Percentiles rank a stretch among this genome's conserved stretches.
These are phyloP conservation scores for Eira barbara DNA, from an alignment of 2,113 vertebrate genomes.

Conservation along the genomic window DNA sequence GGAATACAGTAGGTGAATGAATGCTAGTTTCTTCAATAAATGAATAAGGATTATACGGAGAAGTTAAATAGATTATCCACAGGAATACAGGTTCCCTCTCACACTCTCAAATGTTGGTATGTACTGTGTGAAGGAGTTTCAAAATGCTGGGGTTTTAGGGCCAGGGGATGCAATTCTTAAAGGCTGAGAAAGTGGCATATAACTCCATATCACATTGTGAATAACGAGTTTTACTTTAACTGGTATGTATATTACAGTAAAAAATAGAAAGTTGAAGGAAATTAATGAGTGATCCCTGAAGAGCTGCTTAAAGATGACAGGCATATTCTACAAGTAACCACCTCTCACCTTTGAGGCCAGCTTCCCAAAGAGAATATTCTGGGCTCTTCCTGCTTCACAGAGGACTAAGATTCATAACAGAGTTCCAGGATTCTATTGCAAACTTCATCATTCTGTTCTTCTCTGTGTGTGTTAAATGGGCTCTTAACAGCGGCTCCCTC, in stretches of 20 bases:
- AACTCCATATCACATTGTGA: background rate
- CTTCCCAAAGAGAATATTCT: background rate
- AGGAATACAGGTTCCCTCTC: background rate
- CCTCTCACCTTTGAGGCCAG: background rate
- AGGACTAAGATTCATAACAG: background rate
- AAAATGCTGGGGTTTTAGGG: background rate
- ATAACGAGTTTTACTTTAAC: background rate
- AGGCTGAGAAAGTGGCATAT: background rate
- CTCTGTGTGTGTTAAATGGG: background rate
- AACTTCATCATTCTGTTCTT: background rate
- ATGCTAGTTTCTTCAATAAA: background rate
- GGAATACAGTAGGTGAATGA: background rate
- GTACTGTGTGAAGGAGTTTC: background rate
- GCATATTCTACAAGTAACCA: background rate
- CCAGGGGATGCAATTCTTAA: background rate
- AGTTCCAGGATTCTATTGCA: background rate
- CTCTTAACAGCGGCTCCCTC: background rate
- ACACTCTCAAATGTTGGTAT: background rate
- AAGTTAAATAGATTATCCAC: background rate
- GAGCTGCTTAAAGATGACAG: background rate
- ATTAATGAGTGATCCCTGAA: background rate
- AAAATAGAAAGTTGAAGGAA: background rate
- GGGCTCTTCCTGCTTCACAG: background rate
- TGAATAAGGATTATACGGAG: background rate
- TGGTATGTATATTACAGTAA: background rate